phyloP scores from a whole-genome alignment of 2,888 invertebrate genomes.

The Muschampia plurimacula region DNA sequence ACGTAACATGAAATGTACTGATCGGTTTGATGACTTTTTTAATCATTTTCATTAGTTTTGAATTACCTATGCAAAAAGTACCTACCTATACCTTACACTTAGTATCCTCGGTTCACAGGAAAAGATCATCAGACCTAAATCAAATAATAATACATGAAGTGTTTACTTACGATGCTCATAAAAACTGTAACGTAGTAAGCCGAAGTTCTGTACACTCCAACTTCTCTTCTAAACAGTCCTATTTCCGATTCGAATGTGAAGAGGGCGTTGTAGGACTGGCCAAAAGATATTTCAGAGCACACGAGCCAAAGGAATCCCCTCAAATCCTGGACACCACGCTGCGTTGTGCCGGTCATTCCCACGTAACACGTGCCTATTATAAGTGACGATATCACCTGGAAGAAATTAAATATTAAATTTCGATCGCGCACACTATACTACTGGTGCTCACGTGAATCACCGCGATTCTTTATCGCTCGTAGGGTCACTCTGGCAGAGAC shows the following conservation, averaged over 20 bases:
- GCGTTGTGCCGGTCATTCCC: slow-evolving; percentile 73
- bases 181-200: slow-evolving; percentile 73
- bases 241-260: slow-evolving; percentile 74
- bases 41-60: too few relatives aligned
- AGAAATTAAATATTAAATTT: slow-evolving; percentile 28
- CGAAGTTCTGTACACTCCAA: slow-evolving; percentile 71
- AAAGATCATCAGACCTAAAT: too few relatives aligned
- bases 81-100: too few relatives aligned
- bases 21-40: too few relatives aligned
- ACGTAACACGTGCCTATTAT: slow-evolving; percentile 72
- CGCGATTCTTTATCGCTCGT: too few relatives aligned
- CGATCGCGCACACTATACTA: background rate
- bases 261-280: slow-evolving; percentile 75
- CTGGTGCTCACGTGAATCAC: too few relatives aligned
- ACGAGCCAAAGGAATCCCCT: slow-evolving; percentile 80
- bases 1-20: too few relatives aligned
- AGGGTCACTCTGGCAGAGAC: too few relatives aligned
- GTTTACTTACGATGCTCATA: slow-evolving; percentile 65
- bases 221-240: slow-evolving; percentile 74
- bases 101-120: too few relatives aligned
- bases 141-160: too few relatives aligned
- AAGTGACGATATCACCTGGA: slow-evolving; percentile 72
- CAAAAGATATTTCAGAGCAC: slow-evolving; percentile 79
- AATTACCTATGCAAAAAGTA: too few relatives aligned
- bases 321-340: slow-evolving; percentile 76